These are phyloP conservation scores for Agonopterix heracliana DNA, from an alignment of 2,888 invertebrate genomes.

Conservation along the genomic window DNA sequence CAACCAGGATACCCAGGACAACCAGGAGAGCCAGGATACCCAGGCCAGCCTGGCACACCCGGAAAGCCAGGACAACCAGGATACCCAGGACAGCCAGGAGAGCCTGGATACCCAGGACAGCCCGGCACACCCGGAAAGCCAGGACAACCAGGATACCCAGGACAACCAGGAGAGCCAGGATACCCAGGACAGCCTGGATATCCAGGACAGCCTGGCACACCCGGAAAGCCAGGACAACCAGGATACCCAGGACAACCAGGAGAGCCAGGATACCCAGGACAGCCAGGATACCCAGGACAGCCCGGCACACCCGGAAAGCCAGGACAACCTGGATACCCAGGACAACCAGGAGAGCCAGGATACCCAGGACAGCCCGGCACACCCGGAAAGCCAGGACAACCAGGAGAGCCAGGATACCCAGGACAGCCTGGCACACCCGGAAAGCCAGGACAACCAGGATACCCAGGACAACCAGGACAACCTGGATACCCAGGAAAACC, in stretches of 20 bases:
- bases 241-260: background rate
- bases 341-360: background rate
- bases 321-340: background rate
- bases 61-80: slow-evolving; percentile 11
- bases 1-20: slow-evolving; percentile 32
- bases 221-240: slow-evolving; percentile 9
- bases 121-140: slow-evolving; percentile 25
- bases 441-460: slow-evolving; percentile 31
- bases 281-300: slow-evolving; percentile 5
- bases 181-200: slow-evolving; percentile 12
- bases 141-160: slow-evolving; percentile 21
- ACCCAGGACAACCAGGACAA: slow-evolving; percentile 22
- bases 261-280: background rate
- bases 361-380: no score
- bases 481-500: slow-evolving; percentile 9
- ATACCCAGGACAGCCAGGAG: slow-evolving; percentile 10
- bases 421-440: slow-evolving; percentile 30
- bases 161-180: slow-evolving; percentile 59
- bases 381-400: slow-evolving; percentile 3
- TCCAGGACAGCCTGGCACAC: slow-evolving; percentile 11
- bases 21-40: slow-evolving; percentile 28
- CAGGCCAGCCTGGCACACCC: slow-evolving; percentile 12
- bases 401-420: slow-evolving; percentile 17
- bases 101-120: slow-evolving; percentile 4
- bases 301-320: slow-evolving; percentile 12